phyloP scores from a whole-genome alignment of 2,888 invertebrate species.

The Steromphala cineraria region DNA sequence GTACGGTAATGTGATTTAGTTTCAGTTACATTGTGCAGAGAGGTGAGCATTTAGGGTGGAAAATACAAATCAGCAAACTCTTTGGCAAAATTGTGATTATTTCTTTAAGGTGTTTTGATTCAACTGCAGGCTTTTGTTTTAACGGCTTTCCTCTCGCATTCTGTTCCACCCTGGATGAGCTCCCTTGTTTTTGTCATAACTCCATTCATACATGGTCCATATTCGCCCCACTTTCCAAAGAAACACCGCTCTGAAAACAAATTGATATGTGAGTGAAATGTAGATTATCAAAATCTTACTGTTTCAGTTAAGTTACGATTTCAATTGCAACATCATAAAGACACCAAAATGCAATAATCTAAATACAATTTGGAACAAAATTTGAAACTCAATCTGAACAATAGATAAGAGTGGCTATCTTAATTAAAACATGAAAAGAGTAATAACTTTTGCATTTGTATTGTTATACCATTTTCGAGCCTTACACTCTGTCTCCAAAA shows the following conservation, averaged over 20 bases:
- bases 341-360: too few species aligned
- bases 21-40: too few species aligned
- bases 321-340: background rate
- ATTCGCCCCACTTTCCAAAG: slow-evolving; percentile 68
- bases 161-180: slow-evolving; percentile 60
- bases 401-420: too few species aligned
- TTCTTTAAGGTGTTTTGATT: background rate
- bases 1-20: too few species aligned
- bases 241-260: slow-evolving; percentile 64
- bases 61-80: background rate
- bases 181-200: slow-evolving; percentile 64
- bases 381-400: too few species aligned
- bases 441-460: too few species aligned
- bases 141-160: slow-evolving; percentile 65
- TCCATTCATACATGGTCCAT: slow-evolving; percentile 65
- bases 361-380: too few species aligned
- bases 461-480: too few species aligned
- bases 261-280: background rate
- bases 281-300: background rate
- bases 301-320: background rate
- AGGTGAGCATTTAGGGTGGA: background rate
- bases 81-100: background rate
- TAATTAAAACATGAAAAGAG: too few species aligned
- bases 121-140: slow-evolving; percentile 59
- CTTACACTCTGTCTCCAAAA: too few species aligned